Base-by-base conservation (phyloP, 2,113 vertebrate species). In the Rhinogobius similis region DNA sequence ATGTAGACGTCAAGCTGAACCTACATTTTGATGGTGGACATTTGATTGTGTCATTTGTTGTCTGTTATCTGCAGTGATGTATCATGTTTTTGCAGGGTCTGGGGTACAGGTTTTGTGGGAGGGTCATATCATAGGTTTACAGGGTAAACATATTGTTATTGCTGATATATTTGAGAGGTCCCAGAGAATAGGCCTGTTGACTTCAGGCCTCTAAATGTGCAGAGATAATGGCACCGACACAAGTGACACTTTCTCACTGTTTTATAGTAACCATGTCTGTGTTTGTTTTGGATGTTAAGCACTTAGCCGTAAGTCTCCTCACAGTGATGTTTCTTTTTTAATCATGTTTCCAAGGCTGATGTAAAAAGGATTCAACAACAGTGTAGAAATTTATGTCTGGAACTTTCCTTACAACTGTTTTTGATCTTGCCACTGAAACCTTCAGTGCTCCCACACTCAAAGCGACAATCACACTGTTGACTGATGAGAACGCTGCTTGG, bases 101-200 rank as follows among this genome's bases (percentile, higher is more conserved):
- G 65, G 71, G 70, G n/a, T 56, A 63, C 65, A 73, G 74, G 76
- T 82, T 81, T 76, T 83, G 72, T 10, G 70, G 63, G 73, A 53
- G 82, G 83, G 84, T 85, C 81, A 84, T 87, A 84, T 91, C 84
- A 82, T 87, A 91, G 90, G 91, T 93, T 93, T 92, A 92, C 93
- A 93, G 91, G 92, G 91, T 94, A 90, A 87, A 88, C 82, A 77
- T 81, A 77, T 78, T 77, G 79, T 90, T 84, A 48, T 62, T 82
- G 73, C 81, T 84, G 83, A 84, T 75, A 79, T 82, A 48, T 86
- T 75, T 1, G 21, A 72, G 56, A 66, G 73, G 71, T 76, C 74
- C 81, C 70, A 70, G 78, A 76, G 67, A 78, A 62, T 70, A 65
- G 75, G 67, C 77, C 67, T 64, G 74, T 75, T 78, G 75, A 77